Evolutionary conservation across 2,113 vertebrate species (phyloP), one percentile per base, ranked within the genome.

Genomic region (Pica pica): DNA sequence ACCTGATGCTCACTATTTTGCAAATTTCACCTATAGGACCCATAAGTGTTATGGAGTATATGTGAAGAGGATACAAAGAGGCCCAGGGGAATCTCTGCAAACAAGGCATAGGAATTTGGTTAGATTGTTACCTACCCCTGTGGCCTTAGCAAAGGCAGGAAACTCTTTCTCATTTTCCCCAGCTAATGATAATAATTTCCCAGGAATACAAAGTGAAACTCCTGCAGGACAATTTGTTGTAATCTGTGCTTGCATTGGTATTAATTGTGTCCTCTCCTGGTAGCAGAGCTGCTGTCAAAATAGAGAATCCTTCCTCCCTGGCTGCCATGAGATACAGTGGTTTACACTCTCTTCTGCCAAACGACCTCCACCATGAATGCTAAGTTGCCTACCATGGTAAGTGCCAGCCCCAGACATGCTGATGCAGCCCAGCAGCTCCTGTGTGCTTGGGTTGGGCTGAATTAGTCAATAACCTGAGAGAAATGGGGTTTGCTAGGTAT

Each of bases 41-140:
- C 3, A 2, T 13, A 6, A 0, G 4, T 59, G 44, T 13, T 35
- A 16, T 24, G 47, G 60, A 53, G 10, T 46, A 3, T 35, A 11
- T 0, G 2, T 33, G 44, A 69, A n/a, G 39, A 73, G 1, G 5
- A 28, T 19, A 33, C 26, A 47, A 21, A 37, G 49, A 77, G 11
- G 42, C 23, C 4, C 2, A 2, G 26, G 21, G 24, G 7, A 50
- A 47, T 39, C 8, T 56, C 63, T 70, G 50, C 52, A 63, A 91
- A 70, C 15, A 50, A 42, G 39, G 10, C 1, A 1, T 15, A 57
- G 22, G 46, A 60, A 21, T 91, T 63, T 69, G 47, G 33, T 39
- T 57, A 28, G 37, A 21, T 13, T 39, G 12, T 27, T 60, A 30
- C 31, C 70, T 56, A 21, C 28, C 13, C 47, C n/a, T 3, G 0